Percentiles rank a stretch among this genome's conserved stretches.
phyloP scores from a whole-genome alignment of 2,888 invertebrate genomes.

The Salticus scenicus region DNA sequence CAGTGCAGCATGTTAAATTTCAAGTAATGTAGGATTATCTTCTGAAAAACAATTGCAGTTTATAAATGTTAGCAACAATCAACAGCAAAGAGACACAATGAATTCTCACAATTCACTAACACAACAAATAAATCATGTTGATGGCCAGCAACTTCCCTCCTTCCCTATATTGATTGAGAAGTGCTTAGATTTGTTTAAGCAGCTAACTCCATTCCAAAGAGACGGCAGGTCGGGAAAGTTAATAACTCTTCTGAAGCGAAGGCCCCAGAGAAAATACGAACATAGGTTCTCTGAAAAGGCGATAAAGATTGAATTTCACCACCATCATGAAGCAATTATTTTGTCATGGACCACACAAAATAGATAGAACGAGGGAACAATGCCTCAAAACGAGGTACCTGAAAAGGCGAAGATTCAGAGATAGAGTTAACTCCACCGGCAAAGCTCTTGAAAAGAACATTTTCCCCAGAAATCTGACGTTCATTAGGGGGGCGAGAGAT shows the following conservation, averaged over 20 bases:
- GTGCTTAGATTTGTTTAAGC: neutral
- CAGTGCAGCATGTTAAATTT: too few species aligned
- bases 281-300: neutral
- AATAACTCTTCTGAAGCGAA: neutral
- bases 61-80: too few species aligned
- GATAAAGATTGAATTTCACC: constrained; percentile 34
- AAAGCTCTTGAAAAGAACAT: constrained; percentile 27
- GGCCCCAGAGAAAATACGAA: neutral
- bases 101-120: too few species aligned
- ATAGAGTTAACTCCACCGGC: neutral
- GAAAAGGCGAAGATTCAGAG: constrained; percentile 4
- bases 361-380: constrained; percentile 40
- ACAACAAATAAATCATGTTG: too few species aligned
- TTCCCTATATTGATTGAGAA: neutral
- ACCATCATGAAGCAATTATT: constrained; percentile 42
- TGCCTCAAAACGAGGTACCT: constrained; percentile 26
- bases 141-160: too few species aligned
- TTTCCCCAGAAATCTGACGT: constrained; percentile 21
- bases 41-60: too few species aligned
- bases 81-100: too few species aligned
- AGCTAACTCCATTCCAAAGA: neutral
- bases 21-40: too few species aligned
- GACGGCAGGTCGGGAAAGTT: neutral
- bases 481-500: constrained; percentile 13
- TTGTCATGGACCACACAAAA: constrained; percentile 38